Evolutionary conservation across 2,113 vertebrate species (phyloP), one percentile per base, ranked within the genome.

Genomic region (Heterocephalus glaber): DNA sequence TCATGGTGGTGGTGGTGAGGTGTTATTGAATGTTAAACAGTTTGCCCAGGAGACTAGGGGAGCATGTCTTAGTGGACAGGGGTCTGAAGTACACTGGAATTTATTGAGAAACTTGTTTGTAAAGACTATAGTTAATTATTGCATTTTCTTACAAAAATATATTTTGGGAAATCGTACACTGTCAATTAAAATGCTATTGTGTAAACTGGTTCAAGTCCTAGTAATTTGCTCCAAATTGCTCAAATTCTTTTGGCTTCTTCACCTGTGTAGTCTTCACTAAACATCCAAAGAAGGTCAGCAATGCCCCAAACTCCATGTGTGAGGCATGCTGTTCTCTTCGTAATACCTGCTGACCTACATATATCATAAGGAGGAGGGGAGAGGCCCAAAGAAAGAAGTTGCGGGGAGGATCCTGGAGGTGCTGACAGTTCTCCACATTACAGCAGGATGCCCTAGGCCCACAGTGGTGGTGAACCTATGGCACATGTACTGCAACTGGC

Each of bases 21-120:
- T 68, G 24, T 26, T 54, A 61, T 66, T 8, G 33, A 86, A 91
- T 91, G 82, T 91, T 60, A 38, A 60, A 96, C 80, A 97, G 90
- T 95, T 98, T 63, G 58, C 96, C 97, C 94, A 81, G 41, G 72
- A 93, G 85, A 96, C 95, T 96, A 94, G 87, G 81, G 89, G 96
- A 96, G 97, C 97, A 89, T 94, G 94, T 97, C 90, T 96, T 44
- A 44, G 87, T 96, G 98, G 98, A 98, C 99, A 99, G 99, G 98
- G 97, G 99, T 99, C 99, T 98, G 97, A 98, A 98, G 98, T 98
- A 99, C 98, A 99, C 98, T 99, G 98, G 98, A 99, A 98, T 97
- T 98, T 97, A 98, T 87, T 66, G 94, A 98, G 96, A 97, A 98
- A 98, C 97, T 98, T 98, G 98, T 98, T 98, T 98, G 98, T 98